Evolutionary conservation across 2,113 vertebrate genomes (phyloP), one percentile per base, ranked within the genome.

Genomic region (Scalopus aquaticus): DNA sequence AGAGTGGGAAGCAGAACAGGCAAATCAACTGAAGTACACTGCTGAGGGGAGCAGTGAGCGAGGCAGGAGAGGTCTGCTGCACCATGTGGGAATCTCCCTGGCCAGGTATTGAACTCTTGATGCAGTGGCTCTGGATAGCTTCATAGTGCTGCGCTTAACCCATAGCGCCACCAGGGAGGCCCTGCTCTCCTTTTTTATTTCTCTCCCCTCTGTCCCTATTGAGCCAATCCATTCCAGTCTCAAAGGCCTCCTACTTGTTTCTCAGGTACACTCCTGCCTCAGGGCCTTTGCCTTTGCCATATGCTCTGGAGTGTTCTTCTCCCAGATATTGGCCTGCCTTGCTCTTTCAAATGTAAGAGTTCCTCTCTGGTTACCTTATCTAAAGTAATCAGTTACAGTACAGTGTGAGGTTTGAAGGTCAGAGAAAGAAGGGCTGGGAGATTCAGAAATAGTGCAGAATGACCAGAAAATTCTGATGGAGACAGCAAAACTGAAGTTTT

Each of bases 231-330:
- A 9, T 30, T 77, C 10, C n/a, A 85, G 42, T 28, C 44, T 49
- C 49, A 46, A 2, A 35, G 79, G 46, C 28, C 56, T 90, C 28
- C 39, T 69, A 37, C 30, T 74, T 67, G 1, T 72, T 74, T 37
- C 28, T 83, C 65, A 93, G 65, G 80, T 26, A 81, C 4, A 64
- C 9, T 54, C 35, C 49, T 89, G 82, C 78, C 73, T 76, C 39
- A 30, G 88, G 87, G 28, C 62, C 79, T 94, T 94, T 74, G 78
- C 73, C 83, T 94, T 94, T 79, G 78, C 46, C 51, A 0, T 49
- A 26, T 49, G 20, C 2, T 54, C 30, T 54, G 6, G 10, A 9
- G 10, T 79, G 11, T 85, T 89, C 67, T 69, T 86, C 15, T 16
- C 13, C 17, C 6, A 85, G 39, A 76, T 37, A 49, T 5, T 37